Conservation (phyloP, 1,140 invertebrate species). For the Hormaphis cornu region DNA sequence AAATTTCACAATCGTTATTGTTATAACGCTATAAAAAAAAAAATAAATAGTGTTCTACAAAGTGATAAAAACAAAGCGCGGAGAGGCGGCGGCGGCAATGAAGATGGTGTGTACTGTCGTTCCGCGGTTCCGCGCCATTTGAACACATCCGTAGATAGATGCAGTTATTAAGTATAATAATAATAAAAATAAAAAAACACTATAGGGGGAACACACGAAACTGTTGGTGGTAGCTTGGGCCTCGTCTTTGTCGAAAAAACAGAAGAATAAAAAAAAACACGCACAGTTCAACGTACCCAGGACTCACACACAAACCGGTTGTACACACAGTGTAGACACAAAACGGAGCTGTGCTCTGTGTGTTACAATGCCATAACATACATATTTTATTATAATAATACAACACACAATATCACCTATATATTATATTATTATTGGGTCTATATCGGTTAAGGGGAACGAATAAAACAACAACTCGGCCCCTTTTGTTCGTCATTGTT, state of each 20-base stretch:
- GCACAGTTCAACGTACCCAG: constrained; percentile 28
- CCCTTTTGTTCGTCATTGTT: constrained; percentile 1
- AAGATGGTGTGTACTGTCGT: neutral
- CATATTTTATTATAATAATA: too few species aligned
- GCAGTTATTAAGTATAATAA: neutral
- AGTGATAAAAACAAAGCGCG: neutral
- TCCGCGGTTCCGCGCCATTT: constrained; percentile 14
- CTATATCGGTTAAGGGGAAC: constrained; percentile 21
- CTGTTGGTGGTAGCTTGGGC: neutral
- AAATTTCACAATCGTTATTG: neutral
- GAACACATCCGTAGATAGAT: neutral
- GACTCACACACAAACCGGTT: constrained; percentile 22
- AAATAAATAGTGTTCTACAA: neutral
- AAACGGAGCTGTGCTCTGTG: too few species aligned
- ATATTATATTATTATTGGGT: constrained; percentile 19
- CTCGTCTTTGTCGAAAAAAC: constrained; percentile 11
- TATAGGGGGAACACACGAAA: neutral
- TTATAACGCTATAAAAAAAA: neutral
- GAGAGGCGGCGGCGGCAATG: neutral
- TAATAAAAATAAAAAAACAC: neutral
- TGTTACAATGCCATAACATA: constrained; percentile 22
- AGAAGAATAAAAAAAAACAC: constrained; percentile 9
- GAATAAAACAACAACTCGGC: neutral
- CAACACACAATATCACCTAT: too few species aligned
- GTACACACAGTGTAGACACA: neutral